These are phyloP conservation scores for Oryctolagus cuniculus DNA, from an alignment of 2,113 vertebrate genomes.

Conservation along the genomic window mOryCun1.1 NC_091432.1:39034001-39034500, in stretches of 20 bases:
- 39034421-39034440: not conserved
- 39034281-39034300: not conserved
- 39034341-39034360: not conserved
- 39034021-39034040: not conserved
- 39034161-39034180: not conserved
- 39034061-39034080: not conserved
- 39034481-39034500: not conserved
- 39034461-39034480: not conserved
- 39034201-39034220: not conserved
- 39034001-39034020: not conserved
- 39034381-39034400: not conserved
- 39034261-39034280: not conserved
- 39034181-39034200: not conserved
- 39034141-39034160: not conserved
- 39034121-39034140: not conserved
- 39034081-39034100: not conserved
- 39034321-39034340: not conserved
- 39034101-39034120: not conserved
- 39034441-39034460: not conserved
- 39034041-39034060: not conserved
- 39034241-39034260: not conserved
- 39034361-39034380: slow-evolving; percentile 32
- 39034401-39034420: not conserved
- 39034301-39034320: not conserved
- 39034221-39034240: not conserved